These are phyloP conservation scores for Zaprionus inermis DNA, from an alignment of 1,140 invertebrate species.

Conservation along the genomic window DNA sequence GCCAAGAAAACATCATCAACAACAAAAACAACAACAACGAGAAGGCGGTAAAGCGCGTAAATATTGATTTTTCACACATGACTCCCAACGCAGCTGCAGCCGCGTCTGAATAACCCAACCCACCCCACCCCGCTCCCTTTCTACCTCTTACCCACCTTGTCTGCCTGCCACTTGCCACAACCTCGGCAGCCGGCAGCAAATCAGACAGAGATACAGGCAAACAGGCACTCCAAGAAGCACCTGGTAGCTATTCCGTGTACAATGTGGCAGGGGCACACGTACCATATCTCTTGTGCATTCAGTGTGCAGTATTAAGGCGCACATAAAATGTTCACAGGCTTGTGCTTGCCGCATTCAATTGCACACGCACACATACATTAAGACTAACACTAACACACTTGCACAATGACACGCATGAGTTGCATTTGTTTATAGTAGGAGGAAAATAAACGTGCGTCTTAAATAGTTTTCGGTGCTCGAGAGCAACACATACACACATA, in stretches of 20 bases:
- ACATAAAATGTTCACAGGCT: constrained; percentile 49
- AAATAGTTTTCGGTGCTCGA: constrained; percentile 18
- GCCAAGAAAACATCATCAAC: constrained; percentile 28
- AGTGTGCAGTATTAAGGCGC: constrained; percentile 50
- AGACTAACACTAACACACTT: constrained; percentile 21
- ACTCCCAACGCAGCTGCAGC: constrained; percentile 32
- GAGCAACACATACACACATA: constrained; percentile 1
- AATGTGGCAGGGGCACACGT: constrained; percentile 22
- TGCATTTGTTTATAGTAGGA: constrained; percentile 71
- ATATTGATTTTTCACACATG: constrained; percentile 80
- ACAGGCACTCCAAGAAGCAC: constrained; percentile 53
- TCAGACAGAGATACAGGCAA: not conserved
- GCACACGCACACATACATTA: constrained; percentile 26
- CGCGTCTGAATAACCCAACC: constrained; percentile 14
- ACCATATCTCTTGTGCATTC: constrained; percentile 45
- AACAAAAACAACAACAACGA: constrained; percentile 33
- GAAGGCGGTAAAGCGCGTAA: constrained; percentile 42
- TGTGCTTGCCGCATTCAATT: constrained; percentile 30
- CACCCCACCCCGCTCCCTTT: not conserved
- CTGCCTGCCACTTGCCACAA: constrained; percentile 28
- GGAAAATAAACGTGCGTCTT: constrained; percentile 46
- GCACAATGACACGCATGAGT: constrained; percentile 64
- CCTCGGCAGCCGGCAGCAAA: constrained; percentile 21
- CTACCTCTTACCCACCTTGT: not conserved
- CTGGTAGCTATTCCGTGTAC: constrained; percentile 32